These are phyloP conservation scores for Halictus rubicundus DNA, from an alignment of 1,140 invertebrate genomes.

Conservation along the genomic window DNA sequence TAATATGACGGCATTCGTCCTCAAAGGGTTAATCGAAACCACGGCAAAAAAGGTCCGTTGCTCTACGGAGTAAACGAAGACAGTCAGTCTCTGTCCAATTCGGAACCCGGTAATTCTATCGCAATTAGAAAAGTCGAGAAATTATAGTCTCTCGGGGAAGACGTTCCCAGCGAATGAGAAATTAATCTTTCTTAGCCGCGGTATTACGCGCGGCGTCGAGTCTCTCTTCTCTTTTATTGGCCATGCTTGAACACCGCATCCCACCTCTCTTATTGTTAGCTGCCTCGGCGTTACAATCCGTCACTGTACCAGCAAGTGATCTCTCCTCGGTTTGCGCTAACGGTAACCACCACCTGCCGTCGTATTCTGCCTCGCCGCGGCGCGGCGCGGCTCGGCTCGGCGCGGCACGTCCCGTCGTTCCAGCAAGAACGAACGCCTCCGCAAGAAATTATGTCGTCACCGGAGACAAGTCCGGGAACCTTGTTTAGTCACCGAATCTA, in stretches of 20 bases:
- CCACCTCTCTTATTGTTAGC: constrained; percentile 7
- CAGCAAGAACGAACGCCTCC: constrained; percentile 6
- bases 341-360: constrained; percentile 52
- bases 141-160: not conserved
- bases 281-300: constrained; percentile 30
- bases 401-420: not conserved
- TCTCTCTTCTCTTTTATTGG: constrained; percentile 19
- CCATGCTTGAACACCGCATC: constrained; percentile 10
- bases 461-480: not conserved
- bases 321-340: constrained; percentile 29
- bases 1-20: too few relatives aligned
- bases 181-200: constrained; percentile 21
- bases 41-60: too few relatives aligned
- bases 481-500: constrained; percentile 15
- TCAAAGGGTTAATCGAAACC: too few relatives aligned
- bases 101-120: not conserved
- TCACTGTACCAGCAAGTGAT: constrained; percentile 45
- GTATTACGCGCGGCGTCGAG: constrained; percentile 16
- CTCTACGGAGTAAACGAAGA: not conserved
- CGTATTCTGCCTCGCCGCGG: constrained; percentile 13
- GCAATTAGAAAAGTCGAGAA: constrained; percentile 1
- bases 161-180: constrained; percentile 25
- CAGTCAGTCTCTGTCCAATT: not conserved
- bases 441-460: constrained; percentile 28
- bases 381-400: too few relatives aligned